These are phyloP conservation scores for Zaprionus lineosus DNA, from an alignment of 2,888 invertebrate species.

Conservation along the genomic window DNA sequence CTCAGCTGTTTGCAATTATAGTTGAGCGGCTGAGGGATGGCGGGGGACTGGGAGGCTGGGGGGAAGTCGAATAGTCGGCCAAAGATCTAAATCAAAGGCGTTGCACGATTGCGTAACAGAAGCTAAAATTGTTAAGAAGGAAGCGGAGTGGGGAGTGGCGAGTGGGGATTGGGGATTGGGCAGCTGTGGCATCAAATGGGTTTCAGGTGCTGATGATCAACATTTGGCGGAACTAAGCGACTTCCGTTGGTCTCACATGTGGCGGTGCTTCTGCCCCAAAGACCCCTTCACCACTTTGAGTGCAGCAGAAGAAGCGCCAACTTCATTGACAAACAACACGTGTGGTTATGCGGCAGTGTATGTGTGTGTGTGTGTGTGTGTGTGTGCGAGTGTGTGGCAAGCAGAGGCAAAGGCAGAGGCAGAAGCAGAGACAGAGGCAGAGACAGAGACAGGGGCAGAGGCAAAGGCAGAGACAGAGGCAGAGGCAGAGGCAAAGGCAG, in stretches of 20 bases:
- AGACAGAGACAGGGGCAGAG: too few relatives aligned
- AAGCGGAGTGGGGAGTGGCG: not conserved
- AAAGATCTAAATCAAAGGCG: slow-evolving; percentile 62
- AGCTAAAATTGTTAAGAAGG: slow-evolving; percentile 5
- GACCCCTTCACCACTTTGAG: slow-evolving; percentile 17
- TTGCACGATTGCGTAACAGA: slow-evolving; percentile 61
- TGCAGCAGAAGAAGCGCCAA: slow-evolving; percentile 36
- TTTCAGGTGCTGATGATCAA: slow-evolving; percentile 52
- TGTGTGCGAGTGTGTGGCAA: slow-evolving; percentile 17
- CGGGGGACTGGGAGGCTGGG: slow-evolving; percentile 1
- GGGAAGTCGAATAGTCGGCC: slow-evolving; percentile 22
- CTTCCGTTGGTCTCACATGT: slow-evolving; percentile 52
- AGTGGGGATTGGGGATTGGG: not conserved
- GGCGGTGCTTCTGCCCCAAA: slow-evolving; percentile 15
- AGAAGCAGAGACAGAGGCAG: too few relatives aligned
- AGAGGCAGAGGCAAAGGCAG: too few relatives aligned
- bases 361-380: slow-evolving; percentile 19
- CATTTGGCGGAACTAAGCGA: slow-evolving; percentile 65
- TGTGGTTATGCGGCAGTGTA: slow-evolving; percentile 47
- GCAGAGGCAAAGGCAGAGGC: too few relatives aligned
- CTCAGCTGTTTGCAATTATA: slow-evolving; percentile 74
- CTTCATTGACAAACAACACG: slow-evolving; percentile 73
- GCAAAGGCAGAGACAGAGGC: too few relatives aligned
- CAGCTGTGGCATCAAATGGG: slow-evolving; percentile 31
- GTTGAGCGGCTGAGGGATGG: slow-evolving; percentile 21